These are phyloP conservation scores for Triplophysa yarkandensis DNA, from an alignment of 2,797 vertebrate genomes.

Conservation along the genomic window DNA sequence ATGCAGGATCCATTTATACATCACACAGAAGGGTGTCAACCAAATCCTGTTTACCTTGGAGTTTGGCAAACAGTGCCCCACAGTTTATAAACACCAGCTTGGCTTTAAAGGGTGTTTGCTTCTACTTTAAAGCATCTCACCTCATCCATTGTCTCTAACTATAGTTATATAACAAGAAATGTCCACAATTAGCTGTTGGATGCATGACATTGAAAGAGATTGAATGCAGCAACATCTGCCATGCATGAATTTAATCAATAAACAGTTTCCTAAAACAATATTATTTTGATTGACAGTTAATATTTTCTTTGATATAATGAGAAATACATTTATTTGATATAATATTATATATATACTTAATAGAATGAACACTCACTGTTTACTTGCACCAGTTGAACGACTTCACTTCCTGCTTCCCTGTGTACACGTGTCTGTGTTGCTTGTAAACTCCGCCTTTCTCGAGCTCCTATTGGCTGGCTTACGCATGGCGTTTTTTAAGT, in stretches of 20 bases:
- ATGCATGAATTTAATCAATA: background rate
- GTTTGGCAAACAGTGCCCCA: background rate
- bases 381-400: constrained; percentile 38
- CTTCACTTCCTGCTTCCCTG: constrained; percentile 78
- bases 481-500: background rate
- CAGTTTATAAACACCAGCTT: background rate
- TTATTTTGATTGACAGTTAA: background rate
- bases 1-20: background rate
- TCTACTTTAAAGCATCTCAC: too few relatives aligned
- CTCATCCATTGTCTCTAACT: background rate
- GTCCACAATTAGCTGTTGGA: too few relatives aligned
- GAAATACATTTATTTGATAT: too few relatives aligned
- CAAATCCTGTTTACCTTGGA: constrained; percentile 61
- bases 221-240: background rate
- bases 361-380: constrained; percentile 70
- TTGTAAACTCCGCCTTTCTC: constrained; percentile 45
- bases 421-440: constrained; percentile 72
- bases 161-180: background rate
- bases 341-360: too few relatives aligned
- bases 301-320: background rate
- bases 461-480: constrained; percentile 59
- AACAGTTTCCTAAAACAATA: background rate
- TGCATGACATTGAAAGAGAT: background rate
- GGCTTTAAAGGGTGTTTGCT: background rate
- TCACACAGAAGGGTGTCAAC: constrained; percentile 17